Evolutionary conservation across 2,797 vertebrate genomes (phyloP).

Genomic region (Pogonophryne albipinna): DNA sequence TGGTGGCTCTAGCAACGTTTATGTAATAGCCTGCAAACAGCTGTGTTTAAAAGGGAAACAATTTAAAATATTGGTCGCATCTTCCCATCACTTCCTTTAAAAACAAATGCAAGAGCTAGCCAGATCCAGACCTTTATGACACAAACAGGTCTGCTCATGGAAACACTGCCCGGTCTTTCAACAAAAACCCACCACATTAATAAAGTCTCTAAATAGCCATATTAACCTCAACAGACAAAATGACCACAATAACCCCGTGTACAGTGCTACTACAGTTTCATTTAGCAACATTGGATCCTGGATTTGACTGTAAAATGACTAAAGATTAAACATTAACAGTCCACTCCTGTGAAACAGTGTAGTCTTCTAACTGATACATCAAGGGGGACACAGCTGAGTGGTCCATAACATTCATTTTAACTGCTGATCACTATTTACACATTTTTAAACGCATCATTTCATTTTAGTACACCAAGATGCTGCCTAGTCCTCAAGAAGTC

Average conservation of each 20-base stretch:
- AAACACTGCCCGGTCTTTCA: background rate
- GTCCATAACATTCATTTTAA: background rate
- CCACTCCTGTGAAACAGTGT: background rate
- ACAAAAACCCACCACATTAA: constrained; percentile 22
- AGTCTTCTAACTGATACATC: background rate
- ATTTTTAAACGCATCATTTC: too few relatives aligned
- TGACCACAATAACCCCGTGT: background rate
- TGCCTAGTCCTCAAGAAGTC: too few relatives aligned
- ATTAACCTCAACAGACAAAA: constrained; percentile 2
- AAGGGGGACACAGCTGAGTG: background rate
- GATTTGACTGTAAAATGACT: constrained; percentile 2
- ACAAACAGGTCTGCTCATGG: too few relatives aligned
- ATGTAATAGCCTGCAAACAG: too few relatives aligned
- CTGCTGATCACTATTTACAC: too few relatives aligned
- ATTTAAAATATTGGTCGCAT: too few relatives aligned
- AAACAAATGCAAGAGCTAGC: too few relatives aligned
- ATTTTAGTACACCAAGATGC: too few relatives aligned
- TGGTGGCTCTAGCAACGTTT: too few relatives aligned
- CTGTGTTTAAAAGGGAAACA: too few relatives aligned
- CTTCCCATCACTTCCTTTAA: too few relatives aligned
- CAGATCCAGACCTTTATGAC: too few relatives aligned
- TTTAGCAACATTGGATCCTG: background rate
- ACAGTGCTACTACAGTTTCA: background rate
- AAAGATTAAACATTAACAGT: background rate
- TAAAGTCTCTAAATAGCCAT: constrained; percentile 12